phyloP scores from a whole-genome alignment of 2,797 vertebrate genomes.

The Yasuhikotakia modesta region DNA sequence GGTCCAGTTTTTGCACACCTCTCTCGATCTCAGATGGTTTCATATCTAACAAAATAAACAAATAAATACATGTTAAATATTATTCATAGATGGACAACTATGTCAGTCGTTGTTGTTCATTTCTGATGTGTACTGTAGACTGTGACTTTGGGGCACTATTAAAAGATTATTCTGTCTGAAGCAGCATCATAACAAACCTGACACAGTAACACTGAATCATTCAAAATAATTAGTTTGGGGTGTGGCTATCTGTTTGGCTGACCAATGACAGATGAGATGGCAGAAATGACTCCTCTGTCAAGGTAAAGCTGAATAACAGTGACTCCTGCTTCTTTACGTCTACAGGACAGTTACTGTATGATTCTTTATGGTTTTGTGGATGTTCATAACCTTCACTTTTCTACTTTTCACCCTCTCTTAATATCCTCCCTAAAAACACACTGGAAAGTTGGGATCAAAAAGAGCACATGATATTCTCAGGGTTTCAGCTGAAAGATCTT shows the following conservation, averaged over 20 bases:
- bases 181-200: too few species aligned
- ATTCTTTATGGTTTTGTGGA: conserved; percentile 21
- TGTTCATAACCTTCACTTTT: conserved; percentile 10
- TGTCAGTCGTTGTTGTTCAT: too few species aligned
- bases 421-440: conserved; percentile 32
- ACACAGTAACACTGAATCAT: too few species aligned
- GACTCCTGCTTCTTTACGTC: background rate
- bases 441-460: conserved; percentile 47
- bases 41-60: conserved; percentile 61
- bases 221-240: too few species aligned
- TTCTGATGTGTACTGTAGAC: too few species aligned
- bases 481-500: conserved; percentile 8
- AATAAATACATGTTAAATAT: background rate
- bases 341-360: background rate
- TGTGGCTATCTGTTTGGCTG: too few species aligned
- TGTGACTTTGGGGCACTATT: too few species aligned
- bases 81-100: too few species aligned
- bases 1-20: conserved; percentile 77
- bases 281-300: too few species aligned
- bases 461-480: conserved; percentile 35
- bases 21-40: conserved; percentile 67
- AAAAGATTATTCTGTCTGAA: too few species aligned
- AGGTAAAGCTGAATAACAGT: background rate
- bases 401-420: conserved; percentile 17
- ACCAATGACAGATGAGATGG: too few species aligned